Conservation (phyloP, 64 coral and sea anemone species). For the Dendronephthya gigantea region DNA sequence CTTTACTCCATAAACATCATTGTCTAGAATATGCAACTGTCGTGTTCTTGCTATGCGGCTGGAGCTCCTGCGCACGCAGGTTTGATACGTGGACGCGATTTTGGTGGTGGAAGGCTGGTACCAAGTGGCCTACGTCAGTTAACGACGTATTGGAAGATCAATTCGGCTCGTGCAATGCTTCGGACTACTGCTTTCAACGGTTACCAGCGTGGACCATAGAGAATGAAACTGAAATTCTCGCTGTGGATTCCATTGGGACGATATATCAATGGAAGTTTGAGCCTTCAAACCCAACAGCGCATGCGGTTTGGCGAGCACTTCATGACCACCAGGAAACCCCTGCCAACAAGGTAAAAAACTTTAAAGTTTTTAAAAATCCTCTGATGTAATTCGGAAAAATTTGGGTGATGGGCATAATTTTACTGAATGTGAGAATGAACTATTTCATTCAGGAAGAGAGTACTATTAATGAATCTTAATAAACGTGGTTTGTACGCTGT, state of each 20-base stretch:
- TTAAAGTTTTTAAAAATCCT: too few species aligned
- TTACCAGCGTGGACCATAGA: not conserved
- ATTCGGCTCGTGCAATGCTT: not conserved
- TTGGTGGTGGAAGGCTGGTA: not conserved
- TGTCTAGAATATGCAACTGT: not conserved
- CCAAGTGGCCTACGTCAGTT: not conserved
- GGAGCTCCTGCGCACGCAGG: not conserved
- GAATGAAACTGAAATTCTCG: not conserved
- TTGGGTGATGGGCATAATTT: too few species aligned
- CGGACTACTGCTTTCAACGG: conserved; percentile 22
- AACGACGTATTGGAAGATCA: conserved; percentile 8
- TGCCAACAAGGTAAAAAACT: not conserved
- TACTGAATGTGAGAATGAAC: too few species aligned
- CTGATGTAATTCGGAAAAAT: too few species aligned
- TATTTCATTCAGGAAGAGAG: too few species aligned
- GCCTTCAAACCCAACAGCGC: not conserved
- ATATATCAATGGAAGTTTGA: conserved; percentile 7
- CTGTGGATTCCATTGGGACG: not conserved
- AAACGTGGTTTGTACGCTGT: too few species aligned
- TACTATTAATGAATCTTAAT: too few species aligned
- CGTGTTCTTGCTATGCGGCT: not conserved
- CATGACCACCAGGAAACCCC: not conserved
- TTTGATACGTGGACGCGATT: not conserved
- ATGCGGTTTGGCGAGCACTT: conserved; percentile 25
- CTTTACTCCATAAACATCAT: too few species aligned